Evolutionary conservation across 2,113 vertebrate genomes (phyloP).

Genomic region (Chlorocebus sabaeus): DNA sequence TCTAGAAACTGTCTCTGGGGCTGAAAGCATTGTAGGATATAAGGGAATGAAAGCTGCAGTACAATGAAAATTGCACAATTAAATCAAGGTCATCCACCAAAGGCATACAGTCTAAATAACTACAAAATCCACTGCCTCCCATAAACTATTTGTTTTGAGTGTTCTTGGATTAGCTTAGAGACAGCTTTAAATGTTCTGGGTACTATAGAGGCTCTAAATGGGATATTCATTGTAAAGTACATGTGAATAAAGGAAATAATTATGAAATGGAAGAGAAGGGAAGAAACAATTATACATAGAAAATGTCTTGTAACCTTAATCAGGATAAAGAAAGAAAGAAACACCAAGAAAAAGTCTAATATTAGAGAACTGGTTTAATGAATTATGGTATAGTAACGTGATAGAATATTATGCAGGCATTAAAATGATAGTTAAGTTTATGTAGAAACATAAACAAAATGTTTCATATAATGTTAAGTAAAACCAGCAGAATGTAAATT

Average conservation of each 20-base stretch:
- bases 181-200: neutral
- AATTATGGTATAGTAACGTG: neutral
- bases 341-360: neutral
- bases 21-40: neutral
- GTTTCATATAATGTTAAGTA: conserved; percentile 11
- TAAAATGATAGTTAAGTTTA: conserved; percentile 51
- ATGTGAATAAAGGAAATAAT: neutral
- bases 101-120: conserved; percentile 8
- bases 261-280: neutral
- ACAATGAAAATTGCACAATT: conserved; percentile 21
- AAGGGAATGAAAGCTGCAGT: neutral
- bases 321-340: neutral
- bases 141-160: conserved; percentile 35
- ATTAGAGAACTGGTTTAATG: conserved; percentile 10
- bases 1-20: neutral
- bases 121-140: neutral
- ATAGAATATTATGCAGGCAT: conserved; percentile 38
- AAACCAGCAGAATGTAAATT: conserved; percentile 29
- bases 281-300: neutral
- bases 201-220: neutral
- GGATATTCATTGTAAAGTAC: neutral
- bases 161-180: conserved; percentile 30
- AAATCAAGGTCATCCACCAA: conserved; percentile 35
- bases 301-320: conserved; percentile 3
- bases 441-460: neutral